Percentiles rank a stretch among this genome's conserved stretches.
phyloP scores from a whole-genome alignment of 2,888 invertebrate species.

The Euplexia lucipara region DNA sequence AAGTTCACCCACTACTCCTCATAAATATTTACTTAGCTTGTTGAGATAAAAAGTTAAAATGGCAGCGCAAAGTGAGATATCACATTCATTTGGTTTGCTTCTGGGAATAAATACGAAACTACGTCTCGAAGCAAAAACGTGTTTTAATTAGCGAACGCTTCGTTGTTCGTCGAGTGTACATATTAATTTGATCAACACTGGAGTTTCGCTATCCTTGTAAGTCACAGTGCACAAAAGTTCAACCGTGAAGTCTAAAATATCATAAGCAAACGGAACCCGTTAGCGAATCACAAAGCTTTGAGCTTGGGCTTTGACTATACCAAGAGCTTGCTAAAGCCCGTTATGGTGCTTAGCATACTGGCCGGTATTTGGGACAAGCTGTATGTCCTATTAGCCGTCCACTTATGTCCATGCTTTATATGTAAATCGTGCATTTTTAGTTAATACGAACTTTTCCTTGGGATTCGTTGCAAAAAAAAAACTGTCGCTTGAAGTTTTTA shows the following conservation, averaged over 20 bases:
- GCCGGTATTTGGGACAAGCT: constrained; percentile 43
- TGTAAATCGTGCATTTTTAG: constrained; percentile 9
- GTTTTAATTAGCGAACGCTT: constrained; percentile 22
- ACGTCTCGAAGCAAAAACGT: background rate
- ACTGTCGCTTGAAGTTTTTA: background rate
- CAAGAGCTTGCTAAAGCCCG: constrained; percentile 58
- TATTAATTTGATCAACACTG: constrained; percentile 68
- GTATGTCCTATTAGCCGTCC: constrained; percentile 44
- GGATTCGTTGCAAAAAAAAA: background rate
- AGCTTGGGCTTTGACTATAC: constrained; percentile 57
- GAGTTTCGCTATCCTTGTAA: constrained; percentile 39
- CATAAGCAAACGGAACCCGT: constrained; percentile 67
- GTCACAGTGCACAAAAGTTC: constrained; percentile 61
- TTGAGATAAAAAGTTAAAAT: constrained; percentile 17
- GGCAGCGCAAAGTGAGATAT: constrained; percentile 13
- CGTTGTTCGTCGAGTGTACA: constrained; percentile 24
- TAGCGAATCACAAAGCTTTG: constrained; percentile 72
- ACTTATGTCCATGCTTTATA: constrained; percentile 28
- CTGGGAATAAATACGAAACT: constrained; percentile 3
- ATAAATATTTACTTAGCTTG: constrained; percentile 37
- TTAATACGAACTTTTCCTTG: constrained; percentile 8
- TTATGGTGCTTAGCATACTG: constrained; percentile 59
- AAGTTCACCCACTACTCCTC: constrained; percentile 38
- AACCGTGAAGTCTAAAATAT: constrained; percentile 64
- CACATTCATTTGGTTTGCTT: constrained; percentile 21